Evolutionary conservation across 2,113 vertebrate species (phyloP).

Genomic region (Pygoscelis antarcticus): DNA sequence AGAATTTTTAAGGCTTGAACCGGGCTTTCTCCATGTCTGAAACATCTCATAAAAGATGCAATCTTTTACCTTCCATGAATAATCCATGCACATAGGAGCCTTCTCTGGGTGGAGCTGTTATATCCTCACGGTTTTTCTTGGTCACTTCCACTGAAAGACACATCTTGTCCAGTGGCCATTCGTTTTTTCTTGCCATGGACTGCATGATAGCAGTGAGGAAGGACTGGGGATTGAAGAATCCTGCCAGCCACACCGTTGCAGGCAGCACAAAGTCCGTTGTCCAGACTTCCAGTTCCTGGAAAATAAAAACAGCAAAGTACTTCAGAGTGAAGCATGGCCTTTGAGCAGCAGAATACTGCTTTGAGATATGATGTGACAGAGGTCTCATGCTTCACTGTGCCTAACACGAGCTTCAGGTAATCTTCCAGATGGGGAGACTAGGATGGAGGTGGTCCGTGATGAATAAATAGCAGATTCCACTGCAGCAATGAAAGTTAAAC

Average conservation of each 20-base stretch:
- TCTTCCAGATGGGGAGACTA: neutral
- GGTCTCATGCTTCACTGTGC: neutral
- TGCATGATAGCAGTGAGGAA: constrained; percentile 83
- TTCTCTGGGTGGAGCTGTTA: constrained; percentile 76
- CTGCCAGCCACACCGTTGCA: constrained; percentile 75
- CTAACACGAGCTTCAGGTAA: neutral
- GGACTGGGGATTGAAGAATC: constrained; percentile 82
- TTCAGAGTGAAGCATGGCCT: neutral
- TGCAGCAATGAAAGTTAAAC: neutral
- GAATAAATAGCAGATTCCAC: neutral
- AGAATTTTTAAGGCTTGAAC: neutral
- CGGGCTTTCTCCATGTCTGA: neutral
- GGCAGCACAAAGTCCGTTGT: constrained; percentile 76
- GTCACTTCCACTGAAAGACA: constrained; percentile 79
- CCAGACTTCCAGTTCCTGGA: constrained; percentile 80
- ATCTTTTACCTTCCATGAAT: constrained; percentile 78
- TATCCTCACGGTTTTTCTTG: constrained; percentile 74
- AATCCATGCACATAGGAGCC: constrained; percentile 74
- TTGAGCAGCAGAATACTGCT: neutral
- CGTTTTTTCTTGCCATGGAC: constrained; percentile 77
- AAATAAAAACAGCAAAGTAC: neutral
- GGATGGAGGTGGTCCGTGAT: neutral
- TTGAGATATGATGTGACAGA: neutral
- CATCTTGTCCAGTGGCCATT: constrained; percentile 83
- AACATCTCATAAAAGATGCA: neutral